Percentiles rank a stretch among this genome's conserved stretches.
Conservation (phyloP, 2,888 invertebrate genomes). For the Silvanus unidentatus region DNA sequence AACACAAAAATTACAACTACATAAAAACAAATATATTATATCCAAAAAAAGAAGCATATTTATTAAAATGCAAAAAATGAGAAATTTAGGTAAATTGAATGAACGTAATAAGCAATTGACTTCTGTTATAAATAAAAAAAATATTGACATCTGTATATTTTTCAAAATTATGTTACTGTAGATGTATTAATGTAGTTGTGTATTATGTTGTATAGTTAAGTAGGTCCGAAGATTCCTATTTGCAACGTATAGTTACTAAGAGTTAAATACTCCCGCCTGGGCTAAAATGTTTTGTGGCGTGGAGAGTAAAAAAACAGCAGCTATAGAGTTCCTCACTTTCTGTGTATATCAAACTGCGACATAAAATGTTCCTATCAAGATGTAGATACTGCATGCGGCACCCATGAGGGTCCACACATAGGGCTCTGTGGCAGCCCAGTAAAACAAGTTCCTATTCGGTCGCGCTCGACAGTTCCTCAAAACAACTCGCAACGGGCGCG, state of each 20-base stretch:
- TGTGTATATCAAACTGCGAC: constrained; percentile 43
- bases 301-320: constrained; percentile 20
- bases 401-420: constrained; percentile 37
- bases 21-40: constrained; percentile 2
- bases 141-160: constrained; percentile 45
- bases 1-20: constrained; percentile 18
- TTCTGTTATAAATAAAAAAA: background rate
- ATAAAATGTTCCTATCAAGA: constrained; percentile 48
- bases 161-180: constrained; percentile 42
- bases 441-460: constrained; percentile 49
- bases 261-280: constrained; percentile 1
- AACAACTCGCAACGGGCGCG: constrained; percentile 41
- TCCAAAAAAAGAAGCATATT: background rate
- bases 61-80: constrained; percentile 15
- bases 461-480: constrained; percentile 44
- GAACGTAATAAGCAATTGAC: constrained; percentile 30
- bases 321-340: constrained; percentile 44
- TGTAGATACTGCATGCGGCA: constrained; percentile 48
- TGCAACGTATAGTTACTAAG: constrained; percentile 49
- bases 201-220: constrained; percentile 42
- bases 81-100: constrained; percentile 23
- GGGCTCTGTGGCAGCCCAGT: constrained; percentile 43
- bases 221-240: constrained; percentile 48
- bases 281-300: background rate
- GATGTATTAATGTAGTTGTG: constrained; percentile 44